Evolutionary conservation across 2,797 vertebrate species (phyloP), one percentile per base, ranked within the genome.

Genomic region (Salarias fasciatus): DNA sequence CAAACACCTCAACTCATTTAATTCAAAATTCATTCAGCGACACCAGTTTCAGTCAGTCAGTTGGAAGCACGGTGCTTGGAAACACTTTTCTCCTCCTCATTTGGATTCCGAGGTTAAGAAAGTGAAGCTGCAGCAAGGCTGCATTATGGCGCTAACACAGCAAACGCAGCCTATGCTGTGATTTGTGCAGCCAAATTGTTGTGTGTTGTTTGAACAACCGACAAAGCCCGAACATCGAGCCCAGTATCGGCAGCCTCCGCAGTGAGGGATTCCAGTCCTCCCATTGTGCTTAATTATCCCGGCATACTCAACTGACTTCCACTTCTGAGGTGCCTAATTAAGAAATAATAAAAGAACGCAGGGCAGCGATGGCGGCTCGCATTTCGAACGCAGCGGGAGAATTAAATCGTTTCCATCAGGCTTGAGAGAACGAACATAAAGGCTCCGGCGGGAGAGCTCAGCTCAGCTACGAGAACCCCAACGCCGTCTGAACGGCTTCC

Each of bases 331-430:
- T 61, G 55, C 68, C 77, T 86, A 79, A 89, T 88, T 88, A 82
- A 72, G 86, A 76, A 55, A 56, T 72, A 83, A 69, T 67, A 57
- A 79, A 79, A 69, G 77, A 81, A 77, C 12, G 11, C 30, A 48
- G 57, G 57, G 61, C 1, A 9, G 53, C 74, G 57, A 69, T 69
- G 81, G 65, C 72, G 69, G 56, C 36, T 44, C 66, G 61, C 56
- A 73, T 84, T 75, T 66, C 78, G 85, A 54, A 51, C 84, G 37
- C 82, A 85, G 83, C 75, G 42, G 72, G 81, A 82, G 80, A 71
- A 70, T 81, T 63, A 77, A 85, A 80, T 77, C 82, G 83, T 86
- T 85, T 83, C 67, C 62, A 83, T 85, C 69, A 75, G 79, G 80
- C 72, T 69, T 72, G 60, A 78, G 72, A 78, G 73, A 65, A 35